Percentiles rank a stretch among this genome's conserved stretches.
phyloP scores from a whole-genome alignment of 1,140 invertebrate genomes.

The Musca vetustissima region DNA sequence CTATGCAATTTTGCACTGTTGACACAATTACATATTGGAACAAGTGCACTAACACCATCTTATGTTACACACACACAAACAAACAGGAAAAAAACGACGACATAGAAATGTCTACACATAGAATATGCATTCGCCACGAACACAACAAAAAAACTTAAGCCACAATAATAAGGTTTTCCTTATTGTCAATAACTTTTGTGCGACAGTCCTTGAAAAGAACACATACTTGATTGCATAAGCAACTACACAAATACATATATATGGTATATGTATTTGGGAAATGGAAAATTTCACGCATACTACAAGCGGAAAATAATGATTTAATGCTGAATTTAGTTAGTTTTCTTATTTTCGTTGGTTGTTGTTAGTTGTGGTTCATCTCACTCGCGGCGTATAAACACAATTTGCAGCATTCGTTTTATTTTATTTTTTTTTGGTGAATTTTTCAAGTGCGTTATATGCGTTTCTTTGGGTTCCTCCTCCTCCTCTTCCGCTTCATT shows the following conservation, averaged over 20 bases:
- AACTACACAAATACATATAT: neutral
- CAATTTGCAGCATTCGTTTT: neutral
- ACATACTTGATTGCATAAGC: neutral
- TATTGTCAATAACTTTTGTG: neutral
- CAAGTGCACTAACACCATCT: neutral
- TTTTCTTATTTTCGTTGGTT: no score
- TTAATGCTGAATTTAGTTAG: constrained; percentile 55
- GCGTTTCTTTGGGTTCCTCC: no score
- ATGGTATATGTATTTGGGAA: neutral
- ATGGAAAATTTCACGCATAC: constrained; percentile 39
- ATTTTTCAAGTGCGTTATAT: neutral
- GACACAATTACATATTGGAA: neutral
- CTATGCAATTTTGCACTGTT: neutral
- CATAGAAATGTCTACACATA: neutral
- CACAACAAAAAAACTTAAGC: neutral
- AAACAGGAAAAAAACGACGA: neutral
- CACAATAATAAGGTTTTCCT: constrained; percentile 8
- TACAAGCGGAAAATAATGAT: constrained; percentile 55
- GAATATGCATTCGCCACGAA: no score
- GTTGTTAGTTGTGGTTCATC: no score
- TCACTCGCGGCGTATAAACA: neutral
- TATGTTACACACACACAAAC: neutral
- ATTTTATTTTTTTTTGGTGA: neutral
- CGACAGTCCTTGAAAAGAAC: neutral
- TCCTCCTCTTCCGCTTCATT: no score